Base-by-base conservation (phyloP, 2,797 vertebrate species). In the Sarcoramphus papa region DNA sequence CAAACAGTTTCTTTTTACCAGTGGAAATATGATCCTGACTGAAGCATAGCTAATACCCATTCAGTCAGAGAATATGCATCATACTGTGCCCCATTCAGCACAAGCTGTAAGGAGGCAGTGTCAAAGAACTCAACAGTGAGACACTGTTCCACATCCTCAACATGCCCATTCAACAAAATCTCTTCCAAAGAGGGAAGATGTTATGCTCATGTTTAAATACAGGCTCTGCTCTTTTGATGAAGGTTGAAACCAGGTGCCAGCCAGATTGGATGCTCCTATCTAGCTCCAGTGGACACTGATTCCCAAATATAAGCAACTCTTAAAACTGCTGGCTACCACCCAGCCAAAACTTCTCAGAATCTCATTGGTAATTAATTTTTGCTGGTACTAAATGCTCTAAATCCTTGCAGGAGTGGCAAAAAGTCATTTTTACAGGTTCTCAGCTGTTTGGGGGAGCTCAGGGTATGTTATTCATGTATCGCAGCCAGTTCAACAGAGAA, bases 21-120 rank as follows among this genome's bases (percentile, higher is more conserved):
- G 35, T 92, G 81, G 92, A 93, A 97, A 92, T 92, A 30, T 2
- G 88, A 91, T 92, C 68, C 75, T 60, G 81, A 27, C 86, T 72
- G 81, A 64, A 93, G 85, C 81, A 48, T 48, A 93, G 95, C 94
- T 97, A 97, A 96, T 97, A 92, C 92, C 84, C 96, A 93, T 94
- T 95, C 95, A 97, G 93, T 78, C 73, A 94, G 93, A 90, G 89
- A 81, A 45, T 76, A 84, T 84, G 56, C 63, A 53, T 92, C 91
- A 79, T 75, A 93, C 93, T 96, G 92, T 75, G 91, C 65, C 77
- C 73, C 82, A 91, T 92, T 97, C 94, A 96, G 82, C 12, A 2
- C 87, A 69, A 30, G 88, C 85, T 96, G 48, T 88, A 40, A 96
- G 90, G 82, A 95, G 65, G 81, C 92, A 95, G 89, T 90, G 87